Evolutionary conservation across 2,888 invertebrate species (phyloP), one percentile per base, ranked within the genome.

Genomic region (Chrysotoxum bicinctum): DNA sequence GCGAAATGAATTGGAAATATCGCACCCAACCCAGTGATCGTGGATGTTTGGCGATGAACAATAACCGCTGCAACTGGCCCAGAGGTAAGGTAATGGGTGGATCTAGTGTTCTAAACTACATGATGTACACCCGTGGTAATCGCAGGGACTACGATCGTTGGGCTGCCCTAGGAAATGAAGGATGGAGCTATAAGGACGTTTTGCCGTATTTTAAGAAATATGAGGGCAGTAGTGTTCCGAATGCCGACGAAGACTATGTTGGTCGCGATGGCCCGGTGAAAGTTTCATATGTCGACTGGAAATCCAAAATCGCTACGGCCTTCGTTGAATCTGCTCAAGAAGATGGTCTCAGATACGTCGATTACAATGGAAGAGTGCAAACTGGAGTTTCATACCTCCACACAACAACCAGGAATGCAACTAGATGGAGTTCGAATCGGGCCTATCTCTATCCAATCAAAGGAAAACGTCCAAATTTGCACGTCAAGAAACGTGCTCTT

Each of bases 41-140:
- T 69, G 95, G 95, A 87, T 96, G 96, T 89, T 93, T 95, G 23
- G 96, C 96, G 7, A 95, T 96, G 93, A 94, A 95, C 87, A 94
- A 96, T 87, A 93, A 94, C 87, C 94, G 95, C 82, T 96, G 96
- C 90, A 94, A 95, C 88, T 96, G 95, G 95, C 96, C 97, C 0
- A 92, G 96, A 82, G 97, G 97, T 3, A 96, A 96, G 90, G 96
- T 96, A 0, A 93, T 97, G 89, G 97, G 97, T 7, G 97, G 97
- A 2, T 95, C 95, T 9, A 96, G 96, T 85, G 95, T 96, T 0
- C 92, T 97, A 10, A 97, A 97, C 90, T 95, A 95, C 88, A 96
- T 97, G 96, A 94, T 96, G 88, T 96, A 96, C 88, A 95, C 95
- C 0, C 92, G 96, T 83, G 96, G 96, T 12, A 93, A 95, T 88